Base-by-base conservation (phyloP, 2,888 invertebrate genomes). In the Amiota communis region DNA sequence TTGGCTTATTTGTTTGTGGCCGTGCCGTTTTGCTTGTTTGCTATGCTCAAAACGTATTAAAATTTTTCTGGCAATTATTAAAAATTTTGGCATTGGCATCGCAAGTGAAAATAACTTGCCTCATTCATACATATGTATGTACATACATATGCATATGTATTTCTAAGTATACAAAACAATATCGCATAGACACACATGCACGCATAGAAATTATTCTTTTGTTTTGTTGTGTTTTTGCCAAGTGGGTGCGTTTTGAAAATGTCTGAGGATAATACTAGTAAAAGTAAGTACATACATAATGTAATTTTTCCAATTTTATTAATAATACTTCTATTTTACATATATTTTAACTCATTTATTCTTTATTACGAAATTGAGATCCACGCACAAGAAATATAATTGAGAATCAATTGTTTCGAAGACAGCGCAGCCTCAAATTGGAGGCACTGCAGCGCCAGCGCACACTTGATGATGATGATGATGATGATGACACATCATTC, bases 331-430 rank as follows among this genome's bases (percentile, higher is more conserved):
- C 65, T 15, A 56, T 47, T n/a, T 70, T 1, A 6, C 13, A 36
- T 36, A 36, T 36, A 36, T 1, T 36, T n/a, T n/a, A n/a, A n/a
- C n/a, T n/a, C n/a, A n/a, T n/a, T 36, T 36, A 36, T 36, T 2
- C 4, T 23, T 23, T 23, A 36, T 36, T 36, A 36, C n/a, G 17
- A 64, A 49, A 72, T 74, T 48, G 76, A 84, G 83, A 76, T 81
- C 86, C 77, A 77, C 85, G 87, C 57, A 87, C 87, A 12, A 79
- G 84, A 74, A 88, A 81, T 72, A 89, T 89, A 64, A 86, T 87
- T 65, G 86, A 88, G 74, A 89, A 89, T 79, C 88, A 84, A 74
- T 75, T 87, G 47, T 89, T 88, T 74, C 87, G 89, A 6, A 86
- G 89, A 0, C 89, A 89, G 76, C 85, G 86, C 23, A 89, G 89